These are phyloP conservation scores for Cepaea nemoralis DNA, from an alignment of 1,140 invertebrate species.

Conservation along the genomic window DNA sequence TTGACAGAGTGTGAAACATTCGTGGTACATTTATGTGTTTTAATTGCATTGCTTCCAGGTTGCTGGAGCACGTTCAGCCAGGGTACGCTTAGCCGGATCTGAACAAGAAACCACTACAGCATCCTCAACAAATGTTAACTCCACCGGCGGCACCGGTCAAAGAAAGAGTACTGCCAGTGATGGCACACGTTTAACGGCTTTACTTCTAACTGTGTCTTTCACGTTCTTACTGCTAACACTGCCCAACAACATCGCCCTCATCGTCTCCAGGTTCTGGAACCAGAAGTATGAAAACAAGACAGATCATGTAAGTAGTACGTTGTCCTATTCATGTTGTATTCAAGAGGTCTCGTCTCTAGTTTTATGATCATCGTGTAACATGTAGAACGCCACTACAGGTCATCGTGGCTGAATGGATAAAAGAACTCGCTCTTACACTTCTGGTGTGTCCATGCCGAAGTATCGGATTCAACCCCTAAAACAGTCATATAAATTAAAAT, in stretches of 20 bases:
- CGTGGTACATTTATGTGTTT: no score
- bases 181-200: constrained; percentile 63
- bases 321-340: no score
- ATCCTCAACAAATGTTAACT: constrained; percentile 30
- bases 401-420: no score
- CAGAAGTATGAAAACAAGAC: neutral
- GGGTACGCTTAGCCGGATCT: constrained; percentile 8
- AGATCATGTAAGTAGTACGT: neutral
- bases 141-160: neutral
- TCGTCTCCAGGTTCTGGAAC: constrained; percentile 59
- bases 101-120: constrained; percentile 48
- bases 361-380: no score
- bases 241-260: constrained; percentile 67
- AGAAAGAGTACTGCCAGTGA: constrained; percentile 46
- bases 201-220: constrained; percentile 69
- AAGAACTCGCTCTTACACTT: no score
- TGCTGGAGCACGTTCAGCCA: neutral
- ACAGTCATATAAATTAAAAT: no score
- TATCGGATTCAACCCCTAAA: no score
- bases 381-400: no score
- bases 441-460: no score
- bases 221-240: constrained; percentile 69
- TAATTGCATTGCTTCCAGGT: constrained; percentile 33
- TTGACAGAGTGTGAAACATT: no score
- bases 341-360: no score